Base-by-base conservation (phyloP, 1,140 invertebrate genomes). In the Cydia strobilella region DNA sequence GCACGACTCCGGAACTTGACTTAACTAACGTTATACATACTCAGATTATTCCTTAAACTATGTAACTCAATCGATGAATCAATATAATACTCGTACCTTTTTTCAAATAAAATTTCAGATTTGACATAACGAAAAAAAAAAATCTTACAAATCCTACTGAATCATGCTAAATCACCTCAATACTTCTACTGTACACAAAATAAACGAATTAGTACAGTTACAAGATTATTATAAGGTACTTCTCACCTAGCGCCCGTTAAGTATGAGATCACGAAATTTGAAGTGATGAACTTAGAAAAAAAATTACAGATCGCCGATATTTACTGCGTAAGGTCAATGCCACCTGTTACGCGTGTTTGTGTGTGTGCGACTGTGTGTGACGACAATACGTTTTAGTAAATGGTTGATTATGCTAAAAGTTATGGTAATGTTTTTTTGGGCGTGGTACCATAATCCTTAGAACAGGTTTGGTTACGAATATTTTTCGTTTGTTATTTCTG, bases 121-220 rank as follows among this genome's bases (percentile, higher is more conserved):
- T 35, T 35, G 31, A 35, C 31, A 35, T 35, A 6, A 35, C 31
- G 27, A 27, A 42, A 42, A 6, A 39, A 39, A 39, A 2, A 3
- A 35, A 42, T 13, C 39, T 42, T 42, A 42, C 39, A 10, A 12
- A 42, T 42, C 39, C 39, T 42, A 42, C 31, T 35, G 31, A 42
- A 12, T 5, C 42, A 15, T 45, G 42, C 42, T 10, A 39, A 45
- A 45, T 0, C 13, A 45, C 42, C 3, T 13, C 13, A 45, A 45
- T n/a, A 1, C 3, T 71, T 76, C 76, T 20, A 76, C 76, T 62
- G 62, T 20, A 65, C 59, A 42, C n/a, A 35, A 63, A 39, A 62
- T 31, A 63, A 59, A 45, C 73, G 54, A 31, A 18, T 54, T 54
- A 54, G 51, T 59, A 59, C 54, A 59, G 54, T 59, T 59, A 59